These are phyloP conservation scores for Neolamprologus longior DNA, from an alignment of 2,113 vertebrate species.

Conservation along the genomic window DNA sequence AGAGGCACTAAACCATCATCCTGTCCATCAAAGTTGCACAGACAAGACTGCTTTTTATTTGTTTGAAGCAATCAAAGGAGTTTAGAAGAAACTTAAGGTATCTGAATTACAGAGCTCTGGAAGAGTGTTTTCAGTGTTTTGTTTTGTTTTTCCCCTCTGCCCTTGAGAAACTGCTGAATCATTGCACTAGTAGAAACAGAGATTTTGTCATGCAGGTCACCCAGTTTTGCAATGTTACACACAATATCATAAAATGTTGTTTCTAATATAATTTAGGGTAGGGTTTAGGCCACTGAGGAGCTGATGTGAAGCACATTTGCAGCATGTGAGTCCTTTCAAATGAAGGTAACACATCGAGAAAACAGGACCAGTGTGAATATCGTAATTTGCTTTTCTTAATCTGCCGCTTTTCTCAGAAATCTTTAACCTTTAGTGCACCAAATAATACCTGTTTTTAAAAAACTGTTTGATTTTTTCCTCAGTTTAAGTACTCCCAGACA, in stretches of 20 bases:
- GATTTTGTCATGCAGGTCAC: not conserved
- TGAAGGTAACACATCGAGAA: not conserved
- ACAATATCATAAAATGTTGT: not conserved
- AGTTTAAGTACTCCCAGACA: not conserved
- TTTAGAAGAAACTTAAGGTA: not conserved
- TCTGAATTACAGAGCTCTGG: not conserved
- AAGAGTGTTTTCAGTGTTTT: not conserved
- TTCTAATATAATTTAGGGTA: not conserved
- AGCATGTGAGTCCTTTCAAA: not conserved
- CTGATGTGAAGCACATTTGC: not conserved
- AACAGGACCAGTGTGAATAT: not conserved
- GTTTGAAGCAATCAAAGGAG: not conserved
- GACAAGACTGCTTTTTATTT: not conserved
- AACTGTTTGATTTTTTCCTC: not conserved
- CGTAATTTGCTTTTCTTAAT: not conserved
- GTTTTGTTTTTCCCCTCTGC: not conserved
- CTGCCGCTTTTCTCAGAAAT: not conserved
- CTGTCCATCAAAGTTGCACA: slow-evolving; percentile 9
- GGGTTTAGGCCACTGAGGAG: not conserved
- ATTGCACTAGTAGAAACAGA: not conserved
- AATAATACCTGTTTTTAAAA: not conserved
- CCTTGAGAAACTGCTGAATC: not conserved
- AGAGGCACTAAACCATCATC: not conserved
- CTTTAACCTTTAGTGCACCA: not conserved
- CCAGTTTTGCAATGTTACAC: not conserved